Evolutionary conservation across 2,113 vertebrate species (phyloP), one percentile per base, ranked within the genome.

Genomic region (Theristicus caerulescens): DNA sequence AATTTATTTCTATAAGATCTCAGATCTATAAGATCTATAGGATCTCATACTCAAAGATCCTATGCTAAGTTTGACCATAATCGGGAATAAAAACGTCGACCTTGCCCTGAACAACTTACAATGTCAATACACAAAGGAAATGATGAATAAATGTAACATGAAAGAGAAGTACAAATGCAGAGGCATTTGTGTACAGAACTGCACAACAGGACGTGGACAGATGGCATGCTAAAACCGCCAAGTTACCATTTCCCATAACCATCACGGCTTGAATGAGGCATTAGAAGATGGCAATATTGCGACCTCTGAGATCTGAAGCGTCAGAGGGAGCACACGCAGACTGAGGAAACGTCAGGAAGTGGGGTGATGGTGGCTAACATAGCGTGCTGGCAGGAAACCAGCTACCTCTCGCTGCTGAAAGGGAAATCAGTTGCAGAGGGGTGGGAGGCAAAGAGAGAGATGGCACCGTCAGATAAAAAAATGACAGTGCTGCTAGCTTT

Each of bases 211-310:
- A 97, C 86, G 79, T 1, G 55, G 55, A 46, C 29, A 70, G n/a
- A 49, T 46, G 79, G 69, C 64, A 92, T 0, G 24, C 47, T 86
- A 36, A 93, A 91, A 40, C 55, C 80, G 27, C 77, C 77, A 62
- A 38, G 27, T 32, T 72, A 36, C 6, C 2, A 25, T 15, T 55
- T 64, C 16, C 74, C 38, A 32, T 7, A 74, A 62, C 31, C 73
- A 52, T 11, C 38, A 6, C 42, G 17, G 44, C 52, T 52, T 51
- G 81, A 86, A 54, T 16, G 72, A 77, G 27, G 27, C 73, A 61
- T 20, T 8, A 21, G 10, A 55, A 52, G 24, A 65, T 2, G 16
- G 36, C 71, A 69, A 6, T 4, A 59, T 2, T 2, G 0, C 5
- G 0, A 5, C 44, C 47, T 32, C 42, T 8, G 20, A 86, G 61